Evolutionary conservation across 2,113 vertebrate species (phyloP).

Genomic region (Aspiorhynchus laticeps): DNA sequence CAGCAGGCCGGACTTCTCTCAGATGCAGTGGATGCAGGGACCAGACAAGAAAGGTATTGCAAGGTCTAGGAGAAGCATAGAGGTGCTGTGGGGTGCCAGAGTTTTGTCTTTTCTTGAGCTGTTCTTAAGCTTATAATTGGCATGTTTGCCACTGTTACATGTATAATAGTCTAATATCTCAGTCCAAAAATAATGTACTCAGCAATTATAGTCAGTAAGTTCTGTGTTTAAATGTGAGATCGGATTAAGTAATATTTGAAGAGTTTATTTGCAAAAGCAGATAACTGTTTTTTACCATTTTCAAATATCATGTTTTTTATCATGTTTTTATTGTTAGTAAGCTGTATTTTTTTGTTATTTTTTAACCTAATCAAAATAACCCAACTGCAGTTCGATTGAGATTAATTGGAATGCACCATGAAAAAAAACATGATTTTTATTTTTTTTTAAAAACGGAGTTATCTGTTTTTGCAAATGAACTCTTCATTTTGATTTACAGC

Average conservation of each 20-base stretch:
- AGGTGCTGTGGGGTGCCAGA: not conserved
- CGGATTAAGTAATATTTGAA: not conserved
- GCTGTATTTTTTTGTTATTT: too few relatives aligned
- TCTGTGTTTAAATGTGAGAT: not conserved
- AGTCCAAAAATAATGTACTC: not conserved
- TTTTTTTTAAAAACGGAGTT: too few relatives aligned
- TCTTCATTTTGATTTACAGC: not conserved
- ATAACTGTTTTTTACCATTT: too few relatives aligned
- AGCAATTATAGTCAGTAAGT: not conserved
- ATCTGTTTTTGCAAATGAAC: too few relatives aligned
- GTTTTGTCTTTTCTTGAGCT: not conserved
- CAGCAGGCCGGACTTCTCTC: slow-evolving; percentile 85
- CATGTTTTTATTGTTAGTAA: too few relatives aligned
- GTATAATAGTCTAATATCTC: not conserved
- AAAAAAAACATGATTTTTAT: too few relatives aligned
- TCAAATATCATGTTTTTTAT: too few relatives aligned
- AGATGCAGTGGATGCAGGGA: slow-evolving; percentile 88
- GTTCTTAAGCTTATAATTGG: not conserved
- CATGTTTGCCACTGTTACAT: not conserved
- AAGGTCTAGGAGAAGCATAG: not conserved
- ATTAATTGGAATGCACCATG: too few relatives aligned
- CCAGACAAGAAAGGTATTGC: slow-evolving; percentile 91
- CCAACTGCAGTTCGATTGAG: too few relatives aligned
- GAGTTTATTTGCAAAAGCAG: too few relatives aligned
- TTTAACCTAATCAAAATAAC: too few relatives aligned